phyloP scores from a whole-genome alignment of 2,888 invertebrate species.

The Athalia circularis region DNA sequence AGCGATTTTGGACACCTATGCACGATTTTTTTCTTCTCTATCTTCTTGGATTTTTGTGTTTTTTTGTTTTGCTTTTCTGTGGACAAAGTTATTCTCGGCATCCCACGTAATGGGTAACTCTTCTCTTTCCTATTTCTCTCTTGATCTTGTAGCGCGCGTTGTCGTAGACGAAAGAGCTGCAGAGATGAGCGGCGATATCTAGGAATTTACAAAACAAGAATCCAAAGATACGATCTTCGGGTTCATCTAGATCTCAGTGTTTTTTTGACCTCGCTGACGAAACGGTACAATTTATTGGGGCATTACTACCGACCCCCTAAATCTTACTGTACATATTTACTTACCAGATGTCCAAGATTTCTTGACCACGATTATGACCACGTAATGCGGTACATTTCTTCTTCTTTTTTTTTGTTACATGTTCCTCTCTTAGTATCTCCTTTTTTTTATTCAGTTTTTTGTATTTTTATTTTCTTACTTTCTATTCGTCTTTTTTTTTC shows the following conservation, averaged over 20 bases:
- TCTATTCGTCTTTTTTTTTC: too few relatives aligned
- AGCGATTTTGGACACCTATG: too few relatives aligned
- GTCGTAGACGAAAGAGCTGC: too few relatives aligned
- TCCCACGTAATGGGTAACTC: slow-evolving; percentile 29
- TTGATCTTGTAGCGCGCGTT: not conserved
- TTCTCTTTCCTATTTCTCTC: not conserved
- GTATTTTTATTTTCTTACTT: too few relatives aligned
- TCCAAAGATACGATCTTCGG: slow-evolving; percentile 53
- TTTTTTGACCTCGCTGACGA: slow-evolving; percentile 41
- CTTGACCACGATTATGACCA: slow-evolving; percentile 1
- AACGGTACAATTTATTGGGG: slow-evolving; percentile 44
- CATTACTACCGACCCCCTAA: slow-evolving; percentile 42
- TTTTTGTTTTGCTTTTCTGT: not conserved
- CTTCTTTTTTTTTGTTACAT: not conserved
- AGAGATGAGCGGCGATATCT: slow-evolving; percentile 53
- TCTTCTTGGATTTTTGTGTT: too few relatives aligned
- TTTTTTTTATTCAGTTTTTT: too few relatives aligned
- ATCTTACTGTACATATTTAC: slow-evolving; percentile 28
- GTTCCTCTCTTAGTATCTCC: not conserved
- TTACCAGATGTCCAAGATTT: slow-evolving; percentile 38
- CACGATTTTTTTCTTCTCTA: too few relatives aligned
- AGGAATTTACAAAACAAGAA: slow-evolving; percentile 59
- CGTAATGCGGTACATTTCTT: slow-evolving; percentile 2
- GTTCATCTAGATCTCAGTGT: slow-evolving; percentile 57
- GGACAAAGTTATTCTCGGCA: slow-evolving; percentile 26